Conservation (phyloP, 2,797 vertebrate genomes). For the Eulemur mongoz region DNA sequence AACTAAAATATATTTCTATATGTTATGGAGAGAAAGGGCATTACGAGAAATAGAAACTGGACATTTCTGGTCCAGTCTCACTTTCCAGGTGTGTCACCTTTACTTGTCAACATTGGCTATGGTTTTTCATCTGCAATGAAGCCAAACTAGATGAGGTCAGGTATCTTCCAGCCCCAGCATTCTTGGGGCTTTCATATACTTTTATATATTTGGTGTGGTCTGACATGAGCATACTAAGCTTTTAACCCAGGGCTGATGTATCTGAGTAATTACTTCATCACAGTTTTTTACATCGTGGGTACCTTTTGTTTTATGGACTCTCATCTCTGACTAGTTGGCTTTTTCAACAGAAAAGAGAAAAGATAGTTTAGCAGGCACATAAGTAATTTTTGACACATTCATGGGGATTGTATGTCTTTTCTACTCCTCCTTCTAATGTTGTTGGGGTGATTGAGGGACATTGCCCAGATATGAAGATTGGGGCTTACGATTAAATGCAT, state of each 20-base stretch:
- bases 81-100: neutral
- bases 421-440: neutral
- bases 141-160: neutral
- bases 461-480: neutral
- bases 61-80: neutral
- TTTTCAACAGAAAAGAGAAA: neutral
- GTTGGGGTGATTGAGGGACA: neutral
- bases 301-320: conserved; percentile 6
- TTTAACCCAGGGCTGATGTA: neutral
- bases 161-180: neutral
- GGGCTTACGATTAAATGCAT: neutral
- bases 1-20: neutral
- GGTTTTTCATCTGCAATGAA: neutral
- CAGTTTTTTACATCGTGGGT: neutral
- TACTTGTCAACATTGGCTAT: neutral
- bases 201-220: neutral
- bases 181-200: neutral
- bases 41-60: neutral
- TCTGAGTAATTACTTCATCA: neutral
- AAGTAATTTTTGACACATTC: neutral
- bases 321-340: neutral
- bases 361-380: neutral
- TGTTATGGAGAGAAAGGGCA: neutral
- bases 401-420: neutral
- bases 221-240: neutral